Conservation (phyloP, 2,113 vertebrate genomes). For the Pica pica region DNA sequence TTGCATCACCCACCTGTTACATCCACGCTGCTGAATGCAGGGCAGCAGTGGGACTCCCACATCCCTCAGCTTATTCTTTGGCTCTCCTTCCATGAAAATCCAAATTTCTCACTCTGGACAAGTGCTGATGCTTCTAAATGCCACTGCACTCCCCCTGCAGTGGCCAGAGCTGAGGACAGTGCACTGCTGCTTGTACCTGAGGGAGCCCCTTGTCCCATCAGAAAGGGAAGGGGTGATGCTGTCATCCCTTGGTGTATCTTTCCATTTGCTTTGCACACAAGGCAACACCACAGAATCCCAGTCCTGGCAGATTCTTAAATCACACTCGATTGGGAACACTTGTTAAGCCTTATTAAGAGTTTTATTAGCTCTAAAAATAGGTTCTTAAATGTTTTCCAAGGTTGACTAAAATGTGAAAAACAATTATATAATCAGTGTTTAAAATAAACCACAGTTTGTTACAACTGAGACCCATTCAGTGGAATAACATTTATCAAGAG, state of each 20-base stretch:
- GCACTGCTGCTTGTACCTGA: not conserved
- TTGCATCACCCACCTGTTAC: slow-evolving; percentile 35
- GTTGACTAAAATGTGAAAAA: slow-evolving; percentile 33
- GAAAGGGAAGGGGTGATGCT: not conserved
- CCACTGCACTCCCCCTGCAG: not conserved
- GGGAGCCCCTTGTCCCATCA: not conserved
- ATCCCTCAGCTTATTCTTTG: not conserved
- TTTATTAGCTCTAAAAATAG: slow-evolving; percentile 60
- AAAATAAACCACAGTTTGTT: slow-evolving; percentile 53
- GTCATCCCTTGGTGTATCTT: not conserved
- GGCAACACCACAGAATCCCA: not conserved
- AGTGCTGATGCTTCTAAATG: not conserved
- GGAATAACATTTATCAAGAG: not conserved
- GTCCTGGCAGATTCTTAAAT: not conserved
- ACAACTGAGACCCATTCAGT: slow-evolving; percentile 39
- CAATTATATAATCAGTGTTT: slow-evolving; percentile 21
- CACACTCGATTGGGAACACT: not conserved
- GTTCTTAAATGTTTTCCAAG: slow-evolving; percentile 44
- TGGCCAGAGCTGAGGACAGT: not conserved
- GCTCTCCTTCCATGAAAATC: not conserved
- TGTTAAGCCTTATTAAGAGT: slow-evolving; percentile 30
- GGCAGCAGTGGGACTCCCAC: not conserved
- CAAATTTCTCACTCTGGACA: not conserved
- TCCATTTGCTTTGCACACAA: not conserved
- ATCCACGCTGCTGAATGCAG: not conserved